Base-by-base conservation (phyloP, 2,797 vertebrate genomes). In the Diplodus sargus region DNA sequence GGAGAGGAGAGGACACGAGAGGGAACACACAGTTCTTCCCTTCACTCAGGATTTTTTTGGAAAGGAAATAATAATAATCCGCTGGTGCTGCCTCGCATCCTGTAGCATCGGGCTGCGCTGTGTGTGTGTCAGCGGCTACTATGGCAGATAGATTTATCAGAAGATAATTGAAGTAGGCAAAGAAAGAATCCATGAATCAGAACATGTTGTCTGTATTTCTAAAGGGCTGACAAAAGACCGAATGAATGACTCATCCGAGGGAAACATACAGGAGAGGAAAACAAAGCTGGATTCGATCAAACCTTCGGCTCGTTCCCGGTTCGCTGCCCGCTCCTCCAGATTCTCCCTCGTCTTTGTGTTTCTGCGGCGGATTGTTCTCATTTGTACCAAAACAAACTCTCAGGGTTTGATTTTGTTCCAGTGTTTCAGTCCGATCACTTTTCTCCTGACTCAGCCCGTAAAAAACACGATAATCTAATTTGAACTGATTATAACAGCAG, bases 11-110 rank as follows among this genome's bases (percentile, higher is more conserved):
- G 74, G 85, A 84, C 83, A 91, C 73, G 48, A 85, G 83, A 85
- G 87, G 88, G 91, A 93, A 93, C 91, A 87, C 71, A 60, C 65
- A 84, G 93, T 91, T 85, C 90, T 83, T 83, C 76, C 60, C 57
- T 83, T 66, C 64, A 15, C 60, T 84, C 70, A 15, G 73, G 71
- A 78, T 34, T 25, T 73, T 78, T 43, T 64, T 67, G 70, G 72
- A 83, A 25, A 83, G 76, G 81, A 89, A 85, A 82, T 68, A 49
- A 72, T 68, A 65, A 28, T 28, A 28, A 7, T 34, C 30, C 53
- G 1, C 71, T 17, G 51, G 65, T 72, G 60, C 69, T 65, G 61
- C 70, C 70, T 77, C 15, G 11, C 34, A 61, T 79, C 63, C 11
- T 67, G 23, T 53, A 72, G 71, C 77, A 67, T 84, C 68, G 15